phyloP scores from a whole-genome alignment of 2,113 vertebrate species.

The Symphodus melops region DNA sequence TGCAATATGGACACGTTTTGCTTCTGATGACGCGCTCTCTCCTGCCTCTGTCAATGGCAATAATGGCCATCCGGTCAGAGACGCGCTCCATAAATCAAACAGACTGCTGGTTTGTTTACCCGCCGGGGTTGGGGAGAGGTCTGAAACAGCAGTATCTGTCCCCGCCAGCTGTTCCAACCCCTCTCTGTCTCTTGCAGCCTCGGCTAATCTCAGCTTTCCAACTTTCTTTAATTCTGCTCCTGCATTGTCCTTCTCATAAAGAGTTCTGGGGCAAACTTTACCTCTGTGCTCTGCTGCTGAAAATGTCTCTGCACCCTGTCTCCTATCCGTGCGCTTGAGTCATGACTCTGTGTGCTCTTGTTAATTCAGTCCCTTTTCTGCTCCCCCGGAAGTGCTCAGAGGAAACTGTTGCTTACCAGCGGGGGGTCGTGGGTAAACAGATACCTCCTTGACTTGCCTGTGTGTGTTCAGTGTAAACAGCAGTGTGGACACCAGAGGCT shows the following conservation, averaged over 20 bases:
- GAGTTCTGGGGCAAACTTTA: constrained; percentile 70
- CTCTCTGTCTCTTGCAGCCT: constrained; percentile 42
- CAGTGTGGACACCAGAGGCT: neutral
- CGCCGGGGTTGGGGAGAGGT: constrained; percentile 62
- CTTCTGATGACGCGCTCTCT: constrained; percentile 52
- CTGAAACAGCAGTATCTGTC: constrained; percentile 81
- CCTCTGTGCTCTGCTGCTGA: constrained; percentile 28
- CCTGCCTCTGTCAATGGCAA: constrained; percentile 65
- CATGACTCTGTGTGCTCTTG: constrained; percentile 38
- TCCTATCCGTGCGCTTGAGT: constrained; percentile 25
- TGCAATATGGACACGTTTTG: constrained; percentile 64
- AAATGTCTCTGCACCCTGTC: constrained; percentile 14
- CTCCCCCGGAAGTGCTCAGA: constrained; percentile 19
- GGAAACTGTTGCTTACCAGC: constrained; percentile 35
- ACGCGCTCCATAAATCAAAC: constrained; percentile 81
- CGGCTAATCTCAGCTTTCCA: constrained; percentile 71
- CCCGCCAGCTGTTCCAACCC: constrained; percentile 75
- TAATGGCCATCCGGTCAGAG: constrained; percentile 73
- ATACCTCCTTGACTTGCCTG: constrained; percentile 30
- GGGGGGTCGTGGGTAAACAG: constrained; percentile 39
- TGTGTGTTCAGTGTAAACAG: constrained; percentile 59
- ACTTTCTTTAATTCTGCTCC: constrained; percentile 68
- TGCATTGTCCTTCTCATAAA: constrained; percentile 70
- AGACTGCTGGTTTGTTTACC: constrained; percentile 77
- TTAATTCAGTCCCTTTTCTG: constrained; percentile 42